A percentile compares a stretch with the other conserved stretches of the same genome.
phyloP scores from a whole-genome alignment of 2,113 vertebrate species.

The Varanus salvator region DNA sequence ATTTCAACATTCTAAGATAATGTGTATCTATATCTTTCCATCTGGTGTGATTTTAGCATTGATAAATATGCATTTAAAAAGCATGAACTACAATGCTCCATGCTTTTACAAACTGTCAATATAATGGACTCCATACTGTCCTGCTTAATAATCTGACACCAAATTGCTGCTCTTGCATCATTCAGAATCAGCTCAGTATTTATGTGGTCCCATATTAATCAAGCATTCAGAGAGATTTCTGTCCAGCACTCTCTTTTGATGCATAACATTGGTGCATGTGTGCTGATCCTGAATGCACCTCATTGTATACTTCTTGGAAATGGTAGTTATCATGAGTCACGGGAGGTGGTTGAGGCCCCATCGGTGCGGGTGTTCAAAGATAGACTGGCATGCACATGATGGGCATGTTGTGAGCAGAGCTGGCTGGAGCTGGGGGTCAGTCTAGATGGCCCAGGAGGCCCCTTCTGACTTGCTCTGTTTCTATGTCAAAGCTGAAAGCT shows the following conservation, averaged over 20 bases:
- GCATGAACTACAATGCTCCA: neutral
- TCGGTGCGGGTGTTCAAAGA: no score
- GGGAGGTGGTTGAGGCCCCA: no score
- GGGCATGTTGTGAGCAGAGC: no score
- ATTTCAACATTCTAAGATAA: neutral
- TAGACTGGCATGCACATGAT: no score
- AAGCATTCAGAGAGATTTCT: no score
- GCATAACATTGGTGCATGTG: neutral
- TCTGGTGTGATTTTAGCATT: no score
- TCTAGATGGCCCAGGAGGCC: no score
- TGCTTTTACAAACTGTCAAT: neutral
- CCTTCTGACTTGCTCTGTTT: no score
- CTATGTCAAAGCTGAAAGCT: neutral
- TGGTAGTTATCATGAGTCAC: neutral
- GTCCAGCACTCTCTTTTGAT: neutral
- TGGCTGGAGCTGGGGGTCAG: no score
- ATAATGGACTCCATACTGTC: no score
- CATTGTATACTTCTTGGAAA: neutral
- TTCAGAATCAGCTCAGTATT: neutral
- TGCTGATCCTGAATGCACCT: neutral
- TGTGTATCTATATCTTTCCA: neutral
- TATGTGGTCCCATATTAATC: neutral
- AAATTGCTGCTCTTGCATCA: neutral
- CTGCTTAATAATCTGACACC: neutral
- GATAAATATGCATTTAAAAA: neutral